A percentile compares a stretch with the other conserved stretches of the same genome.
These are phyloP conservation scores for Halichoeres trimaculatus DNA, from an alignment of 2,113 vertebrate genomes.

Conservation along the genomic window DNA sequence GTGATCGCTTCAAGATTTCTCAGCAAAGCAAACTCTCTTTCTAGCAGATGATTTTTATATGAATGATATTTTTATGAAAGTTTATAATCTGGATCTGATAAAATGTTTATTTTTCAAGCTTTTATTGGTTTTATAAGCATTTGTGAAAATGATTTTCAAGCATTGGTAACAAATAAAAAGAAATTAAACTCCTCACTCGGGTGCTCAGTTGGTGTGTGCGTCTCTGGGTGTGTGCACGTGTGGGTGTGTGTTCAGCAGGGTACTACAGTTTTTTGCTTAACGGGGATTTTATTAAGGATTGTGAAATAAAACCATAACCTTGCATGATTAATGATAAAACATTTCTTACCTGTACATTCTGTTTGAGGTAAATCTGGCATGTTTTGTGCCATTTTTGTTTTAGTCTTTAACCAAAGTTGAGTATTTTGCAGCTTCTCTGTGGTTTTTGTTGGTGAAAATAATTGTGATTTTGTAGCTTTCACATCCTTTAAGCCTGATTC, in stretches of 20 bases:
- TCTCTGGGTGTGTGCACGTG: constrained; percentile 9
- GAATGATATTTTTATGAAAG: constrained; percentile 11
- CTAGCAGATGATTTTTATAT: not conserved
- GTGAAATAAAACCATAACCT: too few relatives aligned
- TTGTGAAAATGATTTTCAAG: not conserved
- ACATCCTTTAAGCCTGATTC: too few relatives aligned
- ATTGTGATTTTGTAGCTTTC: too few relatives aligned
- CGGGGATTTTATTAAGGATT: too few relatives aligned
- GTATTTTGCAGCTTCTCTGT: too few relatives aligned
- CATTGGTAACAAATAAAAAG: constrained; percentile 42
- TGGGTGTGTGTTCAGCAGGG: not conserved
- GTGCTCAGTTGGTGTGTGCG: constrained; percentile 12
- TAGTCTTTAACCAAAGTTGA: too few relatives aligned
- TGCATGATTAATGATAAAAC: too few relatives aligned
- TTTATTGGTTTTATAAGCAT: constrained; percentile 1
- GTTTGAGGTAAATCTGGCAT: too few relatives aligned
- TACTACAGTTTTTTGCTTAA: too few relatives aligned
- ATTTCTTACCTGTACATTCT: too few relatives aligned
- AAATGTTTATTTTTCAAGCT: constrained; percentile 9
- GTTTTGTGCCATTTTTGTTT: too few relatives aligned
- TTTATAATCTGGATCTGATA: not conserved
- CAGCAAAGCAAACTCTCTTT: not conserved
- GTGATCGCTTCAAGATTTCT: not conserved
- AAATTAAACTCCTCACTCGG: constrained; percentile 13
- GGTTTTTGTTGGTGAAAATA: too few relatives aligned